Evolutionary conservation across 2,888 invertebrate genomes (phyloP).

Genomic region (Cosmopolites sordidus): DNA sequence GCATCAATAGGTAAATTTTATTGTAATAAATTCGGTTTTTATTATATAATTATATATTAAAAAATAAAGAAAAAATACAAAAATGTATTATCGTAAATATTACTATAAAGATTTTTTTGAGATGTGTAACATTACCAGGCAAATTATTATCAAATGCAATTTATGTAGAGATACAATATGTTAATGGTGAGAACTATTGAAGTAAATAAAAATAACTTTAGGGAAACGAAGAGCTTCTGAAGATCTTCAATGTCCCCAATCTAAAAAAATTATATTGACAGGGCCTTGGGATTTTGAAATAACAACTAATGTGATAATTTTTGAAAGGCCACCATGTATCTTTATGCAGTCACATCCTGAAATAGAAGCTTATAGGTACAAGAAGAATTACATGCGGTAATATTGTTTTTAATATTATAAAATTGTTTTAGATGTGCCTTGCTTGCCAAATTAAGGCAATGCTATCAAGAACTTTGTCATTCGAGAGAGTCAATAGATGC

Average conservation of each 20-base stretch:
- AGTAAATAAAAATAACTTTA: background rate
- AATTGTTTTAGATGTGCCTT: slow-evolving; percentile 67
- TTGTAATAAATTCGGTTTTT: background rate
- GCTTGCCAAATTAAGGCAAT: slow-evolving; percentile 78
- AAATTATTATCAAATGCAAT: no score
- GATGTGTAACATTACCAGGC: no score
- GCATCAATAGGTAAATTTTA: slow-evolving; percentile 49
- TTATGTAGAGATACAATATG: no score
- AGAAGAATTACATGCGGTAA: no score
- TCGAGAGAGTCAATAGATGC: slow-evolving; percentile 91
- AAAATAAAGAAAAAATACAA: background rate
- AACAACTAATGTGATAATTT: slow-evolving; percentile 85
- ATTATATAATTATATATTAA: background rate
- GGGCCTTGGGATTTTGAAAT: slow-evolving; percentile 94
- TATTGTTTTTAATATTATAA: no score
- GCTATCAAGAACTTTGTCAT: slow-evolving; percentile 92
- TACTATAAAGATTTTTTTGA: no score
- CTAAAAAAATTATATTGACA: slow-evolving; percentile 58
- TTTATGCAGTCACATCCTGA: slow-evolving; percentile 93
- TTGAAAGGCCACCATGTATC: slow-evolving; percentile 79
- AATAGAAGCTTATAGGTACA: slow-evolving; percentile 75
- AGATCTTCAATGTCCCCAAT: slow-evolving; percentile 63
- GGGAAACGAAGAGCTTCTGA: slow-evolving; percentile 75
- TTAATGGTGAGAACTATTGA: no score
- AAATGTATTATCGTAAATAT: no score